These are phyloP conservation scores for Drosophila arizonae DNA, from an alignment of 1,140 invertebrate genomes.

Conservation along the genomic window DNA sequence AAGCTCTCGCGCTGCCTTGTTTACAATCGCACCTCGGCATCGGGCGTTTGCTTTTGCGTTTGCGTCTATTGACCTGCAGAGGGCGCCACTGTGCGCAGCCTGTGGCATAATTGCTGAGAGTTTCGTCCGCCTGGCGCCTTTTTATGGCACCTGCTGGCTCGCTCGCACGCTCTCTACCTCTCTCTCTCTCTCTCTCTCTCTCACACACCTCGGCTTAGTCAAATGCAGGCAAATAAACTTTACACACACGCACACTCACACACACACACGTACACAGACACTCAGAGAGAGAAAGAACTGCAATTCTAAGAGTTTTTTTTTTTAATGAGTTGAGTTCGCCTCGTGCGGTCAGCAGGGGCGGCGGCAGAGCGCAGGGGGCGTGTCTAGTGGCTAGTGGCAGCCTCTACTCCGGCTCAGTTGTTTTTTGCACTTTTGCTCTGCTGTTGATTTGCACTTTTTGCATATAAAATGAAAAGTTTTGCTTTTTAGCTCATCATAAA, in stretches of 20 bases:
- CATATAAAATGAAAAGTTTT: constrained; percentile 68
- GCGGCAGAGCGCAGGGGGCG: neutral
- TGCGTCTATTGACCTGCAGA: constrained; percentile 63
- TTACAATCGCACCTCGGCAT: constrained; percentile 73
- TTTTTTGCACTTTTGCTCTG: constrained; percentile 15
- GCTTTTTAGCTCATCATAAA: constrained; percentile 68
- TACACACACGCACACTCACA: constrained; percentile 38
- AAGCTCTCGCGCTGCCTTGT: constrained; percentile 36
- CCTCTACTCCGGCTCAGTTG: constrained; percentile 20
- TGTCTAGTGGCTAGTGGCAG: neutral
- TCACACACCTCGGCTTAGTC: neutral
- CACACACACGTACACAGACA: neutral
- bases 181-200: neutral
- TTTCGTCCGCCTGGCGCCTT: constrained; percentile 66
- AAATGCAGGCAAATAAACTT: constrained; percentile 56
- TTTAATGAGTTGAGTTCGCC: constrained; percentile 50
- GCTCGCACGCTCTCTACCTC: neutral
- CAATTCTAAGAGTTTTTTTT: constrained; percentile 45
- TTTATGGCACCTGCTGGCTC: constrained; percentile 61
- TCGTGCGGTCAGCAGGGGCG: constrained; percentile 20
- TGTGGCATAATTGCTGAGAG: constrained; percentile 74
- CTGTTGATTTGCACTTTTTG: constrained; percentile 41
- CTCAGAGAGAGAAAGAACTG: neutral
- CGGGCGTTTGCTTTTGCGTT: constrained; percentile 7
- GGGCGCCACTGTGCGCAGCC: constrained; percentile 47